Conservation (phyloP, 2,797 vertebrate species). For the Leucoraja ocellata region DNA sequence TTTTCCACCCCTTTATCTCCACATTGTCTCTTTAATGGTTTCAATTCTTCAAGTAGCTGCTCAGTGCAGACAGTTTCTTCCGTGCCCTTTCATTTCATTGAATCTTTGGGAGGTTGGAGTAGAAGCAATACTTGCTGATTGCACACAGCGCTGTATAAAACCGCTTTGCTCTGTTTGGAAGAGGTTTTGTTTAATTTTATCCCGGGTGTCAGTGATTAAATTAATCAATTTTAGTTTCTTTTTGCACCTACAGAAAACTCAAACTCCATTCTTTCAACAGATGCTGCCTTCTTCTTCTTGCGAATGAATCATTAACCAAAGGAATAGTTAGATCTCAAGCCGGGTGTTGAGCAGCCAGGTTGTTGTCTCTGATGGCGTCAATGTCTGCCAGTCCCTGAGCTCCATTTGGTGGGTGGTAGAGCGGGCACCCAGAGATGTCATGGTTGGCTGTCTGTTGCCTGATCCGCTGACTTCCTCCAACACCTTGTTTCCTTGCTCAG, state of each 20-base stretch:
- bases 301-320: too few species aligned
- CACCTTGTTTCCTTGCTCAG: too few species aligned
- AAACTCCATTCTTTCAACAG: too few species aligned
- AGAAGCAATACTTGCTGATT: neutral
- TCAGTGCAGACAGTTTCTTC: neutral
- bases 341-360: too few species aligned
- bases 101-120: neutral
- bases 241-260: conserved; percentile 12
- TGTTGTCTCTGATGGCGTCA: too few species aligned
- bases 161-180: neutral
- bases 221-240: neutral
- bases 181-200: neutral
- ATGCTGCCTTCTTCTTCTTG: too few species aligned
- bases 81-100: neutral
- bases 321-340: too few species aligned
- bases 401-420: too few species aligned
- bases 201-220: neutral
- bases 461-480: too few species aligned
- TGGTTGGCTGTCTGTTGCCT: too few species aligned
- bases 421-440: too few species aligned
- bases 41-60: neutral
- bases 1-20: neutral
- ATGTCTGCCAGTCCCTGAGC: too few species aligned
- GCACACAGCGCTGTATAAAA: neutral
- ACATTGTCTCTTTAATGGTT: neutral